Base-by-base conservation (phyloP, 2,888 invertebrate species). In the Lasioglossum malachurum region DNA sequence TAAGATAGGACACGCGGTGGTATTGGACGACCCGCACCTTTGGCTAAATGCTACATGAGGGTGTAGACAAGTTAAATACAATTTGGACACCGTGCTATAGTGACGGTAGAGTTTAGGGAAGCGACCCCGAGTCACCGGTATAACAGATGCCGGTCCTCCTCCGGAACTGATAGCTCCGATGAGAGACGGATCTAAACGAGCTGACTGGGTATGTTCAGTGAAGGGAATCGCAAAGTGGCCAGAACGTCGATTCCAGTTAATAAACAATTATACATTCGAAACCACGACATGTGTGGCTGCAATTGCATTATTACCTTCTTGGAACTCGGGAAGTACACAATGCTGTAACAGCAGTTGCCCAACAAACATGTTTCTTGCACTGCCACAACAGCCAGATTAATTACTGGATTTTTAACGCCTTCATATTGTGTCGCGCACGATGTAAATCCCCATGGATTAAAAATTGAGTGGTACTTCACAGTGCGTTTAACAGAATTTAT, bases 51-150 rank as follows among this genome's bases (percentile, higher is more conserved):
- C 60, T 4, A 60, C 60, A 60, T 60, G 60, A 27, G 60, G 60
- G 60, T 60, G 27, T 60, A n/a, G n/a, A 60, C 27, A 60, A 60
- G 60, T 60, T 60, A 60, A 60, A 60, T 60, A n/a, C 60, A 27
- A 60, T 27, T 60, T 60, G 27, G 27, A 27, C 60, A 60, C 4
- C 14, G 27, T 60, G 27, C 27, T 27, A 4, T 12, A 57, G n/a
- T n/a, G 57, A 57, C 12, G 14, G n/a, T 60, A 60, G 27, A 27
- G 60, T 60, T 60, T 60, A 60, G 60, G 60, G 27, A 60, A 27
- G 27, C 4, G 12, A 60, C 27, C 4, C 27, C 12, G 27, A 27
- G 60, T 27, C 60, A 60, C 12, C 60, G 8, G 14, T 14, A 60
- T 60, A n/a, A 60, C 27, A n/a, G 12, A 60, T 60, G 14, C n/a